Conservation (phyloP, 2,113 vertebrate genomes). For the Hystrix brachyura region DNA sequence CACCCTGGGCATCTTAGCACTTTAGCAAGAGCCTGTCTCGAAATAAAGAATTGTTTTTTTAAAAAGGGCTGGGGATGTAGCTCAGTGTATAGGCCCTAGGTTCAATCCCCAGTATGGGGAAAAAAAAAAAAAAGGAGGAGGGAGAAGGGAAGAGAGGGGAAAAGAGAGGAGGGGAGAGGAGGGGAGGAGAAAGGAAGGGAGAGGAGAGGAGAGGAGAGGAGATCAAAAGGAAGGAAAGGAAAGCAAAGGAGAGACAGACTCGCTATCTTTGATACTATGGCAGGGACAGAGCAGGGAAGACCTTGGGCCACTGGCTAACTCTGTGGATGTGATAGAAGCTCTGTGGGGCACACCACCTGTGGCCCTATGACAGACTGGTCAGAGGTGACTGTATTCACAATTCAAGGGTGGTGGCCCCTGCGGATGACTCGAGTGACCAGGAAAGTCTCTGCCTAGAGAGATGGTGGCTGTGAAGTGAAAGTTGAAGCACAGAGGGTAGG, state of each 20-base stretch:
- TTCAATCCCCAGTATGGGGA: not conserved
- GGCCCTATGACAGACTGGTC: fast-evolving
- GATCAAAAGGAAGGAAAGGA: too few species aligned
- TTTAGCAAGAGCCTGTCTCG: not conserved
- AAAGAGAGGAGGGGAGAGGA: too few species aligned
- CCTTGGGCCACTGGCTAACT: fast-evolving
- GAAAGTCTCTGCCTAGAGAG: not conserved
- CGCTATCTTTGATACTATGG: too few species aligned
- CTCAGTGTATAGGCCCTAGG: not conserved
- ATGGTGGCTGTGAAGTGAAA: not conserved
- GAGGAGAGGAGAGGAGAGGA: too few species aligned
- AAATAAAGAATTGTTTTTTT: not conserved
- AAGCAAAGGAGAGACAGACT: not conserved
- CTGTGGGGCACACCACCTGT: fast-evolving
- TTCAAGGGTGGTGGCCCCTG: not conserved
- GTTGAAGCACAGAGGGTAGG: not conserved
- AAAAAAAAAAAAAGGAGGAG: too few species aligned
- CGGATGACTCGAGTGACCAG: not conserved
- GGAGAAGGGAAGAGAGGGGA: too few species aligned
- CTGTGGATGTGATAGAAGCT: fast-evolving
- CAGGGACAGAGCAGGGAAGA: not conserved
- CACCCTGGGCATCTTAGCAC: not conserved
- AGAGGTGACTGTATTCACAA: fast-evolving
- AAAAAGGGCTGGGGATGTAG: not conserved
- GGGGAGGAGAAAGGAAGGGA: too few species aligned